phyloP scores from a whole-genome alignment of 2,797 vertebrate genomes.

The Avahi laniger region DNA sequence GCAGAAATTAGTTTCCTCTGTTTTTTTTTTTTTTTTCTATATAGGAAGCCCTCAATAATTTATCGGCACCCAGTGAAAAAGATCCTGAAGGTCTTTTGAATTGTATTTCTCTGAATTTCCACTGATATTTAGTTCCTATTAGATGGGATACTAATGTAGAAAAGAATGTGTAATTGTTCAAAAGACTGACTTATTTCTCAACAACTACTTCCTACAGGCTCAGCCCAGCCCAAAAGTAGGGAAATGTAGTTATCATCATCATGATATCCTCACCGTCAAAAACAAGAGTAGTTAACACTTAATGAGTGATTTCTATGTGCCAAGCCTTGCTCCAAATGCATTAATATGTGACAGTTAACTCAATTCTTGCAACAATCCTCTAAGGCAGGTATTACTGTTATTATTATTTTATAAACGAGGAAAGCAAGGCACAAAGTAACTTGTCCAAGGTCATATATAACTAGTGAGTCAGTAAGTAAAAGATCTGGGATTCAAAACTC shows the following conservation, averaged over 20 bases:
- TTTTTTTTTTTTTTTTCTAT: constrained; percentile 46
- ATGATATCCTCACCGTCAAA: neutral
- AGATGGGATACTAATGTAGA: neutral
- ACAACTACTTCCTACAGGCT: neutral
- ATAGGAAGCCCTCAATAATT: constrained; percentile 46
- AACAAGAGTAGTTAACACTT: neutral
- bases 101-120: constrained; percentile 51
- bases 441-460: neutral
- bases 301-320: neutral
- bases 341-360: neutral
- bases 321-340: neutral
- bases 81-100: constrained; percentile 29
- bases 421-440: constrained; percentile 12
- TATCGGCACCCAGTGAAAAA: constrained; percentile 38
- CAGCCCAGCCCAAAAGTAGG: neutral
- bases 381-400: neutral
- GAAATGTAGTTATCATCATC: neutral
- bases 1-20: constrained; percentile 49
- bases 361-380: constrained; percentile 7
- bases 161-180: constrained; percentile 23
- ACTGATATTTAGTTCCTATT: constrained; percentile 36
- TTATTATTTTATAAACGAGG: neutral
- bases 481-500: constrained; percentile 10
- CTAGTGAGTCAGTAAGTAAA: constrained; percentile 21
- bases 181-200: constrained; percentile 13